phyloP scores from a whole-genome alignment of 2,113 vertebrate species.

The Xyrauchen texanus region DNA sequence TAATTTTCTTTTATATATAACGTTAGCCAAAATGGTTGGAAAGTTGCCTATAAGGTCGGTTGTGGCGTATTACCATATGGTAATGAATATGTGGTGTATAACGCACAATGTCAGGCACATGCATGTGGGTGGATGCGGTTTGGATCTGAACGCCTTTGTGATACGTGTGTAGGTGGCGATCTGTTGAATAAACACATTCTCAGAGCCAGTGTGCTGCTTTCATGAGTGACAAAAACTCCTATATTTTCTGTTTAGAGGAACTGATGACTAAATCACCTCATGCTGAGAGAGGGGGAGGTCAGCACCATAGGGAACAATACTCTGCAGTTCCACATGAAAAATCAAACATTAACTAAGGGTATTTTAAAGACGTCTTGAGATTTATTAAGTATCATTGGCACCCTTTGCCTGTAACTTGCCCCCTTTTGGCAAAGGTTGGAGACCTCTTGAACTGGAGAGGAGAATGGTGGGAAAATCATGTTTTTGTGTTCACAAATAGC shows the following conservation, averaged over 20 bases:
- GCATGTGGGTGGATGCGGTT: constrained; percentile 44
- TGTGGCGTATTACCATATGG: constrained; percentile 10
- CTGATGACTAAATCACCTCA: constrained; percentile 15
- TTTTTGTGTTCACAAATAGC: neutral
- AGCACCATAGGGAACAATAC: constrained; percentile 8
- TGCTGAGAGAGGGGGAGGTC: constrained; percentile 31
- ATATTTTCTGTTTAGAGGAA: constrained; percentile 39
- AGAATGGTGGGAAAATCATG: neutral
- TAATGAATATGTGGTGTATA: constrained; percentile 4
- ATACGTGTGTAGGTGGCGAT: constrained; percentile 24
- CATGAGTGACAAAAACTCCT: constrained; percentile 17
- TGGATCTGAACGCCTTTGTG: constrained; percentile 41
- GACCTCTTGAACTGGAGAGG: neutral
- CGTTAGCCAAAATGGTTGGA: too few relatives aligned
- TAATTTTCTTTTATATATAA: too few relatives aligned
- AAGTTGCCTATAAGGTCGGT: too few relatives aligned
- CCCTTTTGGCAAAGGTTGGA: neutral
- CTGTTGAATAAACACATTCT: constrained; percentile 50
- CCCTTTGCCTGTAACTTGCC: neutral
- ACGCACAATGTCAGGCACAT: constrained; percentile 17
- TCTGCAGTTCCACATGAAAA: neutral
- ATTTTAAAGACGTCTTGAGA: neutral
- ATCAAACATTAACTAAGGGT: constrained; percentile 10
- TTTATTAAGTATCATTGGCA: neutral
- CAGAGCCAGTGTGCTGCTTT: constrained; percentile 35